These are phyloP conservation scores for Rhinoderma darwinii DNA, from an alignment of 2,113 vertebrate genomes.

Conservation along the genomic window DNA sequence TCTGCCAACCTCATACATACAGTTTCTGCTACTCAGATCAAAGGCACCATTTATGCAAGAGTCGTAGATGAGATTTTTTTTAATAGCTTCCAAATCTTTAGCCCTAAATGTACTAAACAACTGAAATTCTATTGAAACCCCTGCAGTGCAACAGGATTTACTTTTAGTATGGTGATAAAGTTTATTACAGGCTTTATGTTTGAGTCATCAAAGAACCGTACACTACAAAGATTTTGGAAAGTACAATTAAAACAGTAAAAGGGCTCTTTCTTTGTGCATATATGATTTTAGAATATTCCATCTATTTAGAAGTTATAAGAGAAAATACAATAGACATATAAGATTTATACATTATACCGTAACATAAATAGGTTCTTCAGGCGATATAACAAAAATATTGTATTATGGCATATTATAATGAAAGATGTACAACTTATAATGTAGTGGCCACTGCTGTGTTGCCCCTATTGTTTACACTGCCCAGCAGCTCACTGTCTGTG, in stretches of 20 bases:
- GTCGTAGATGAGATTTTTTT: slow-evolving; percentile 16
- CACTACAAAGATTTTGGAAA: slow-evolving; percentile 6
- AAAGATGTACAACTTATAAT: neutral
- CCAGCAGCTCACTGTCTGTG: too few species aligned
- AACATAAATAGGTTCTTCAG: neutral
- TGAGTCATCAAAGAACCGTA: slow-evolving; percentile 21
- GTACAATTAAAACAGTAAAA: slow-evolving; percentile 13
- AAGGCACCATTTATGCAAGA: slow-evolving; percentile 32
- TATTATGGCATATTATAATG: neutral
- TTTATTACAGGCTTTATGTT: slow-evolving; percentile 21
- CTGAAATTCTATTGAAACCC: slow-evolving; percentile 15
- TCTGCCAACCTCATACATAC: slow-evolving; percentile 44
- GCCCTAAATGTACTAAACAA: slow-evolving; percentile 6
- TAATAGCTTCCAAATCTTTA: slow-evolving; percentile 40
- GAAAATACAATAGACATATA: neutral
- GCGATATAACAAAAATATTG: neutral
- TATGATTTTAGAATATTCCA: neutral
- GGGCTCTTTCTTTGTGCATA: neutral
- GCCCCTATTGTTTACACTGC: too few species aligned
- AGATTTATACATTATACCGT: neutral
- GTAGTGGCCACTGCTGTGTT: too few species aligned
- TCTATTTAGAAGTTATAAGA: neutral
- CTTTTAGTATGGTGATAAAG: slow-evolving; percentile 46
- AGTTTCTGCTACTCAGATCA: slow-evolving; percentile 49
- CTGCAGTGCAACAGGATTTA: slow-evolving; percentile 30